Percentiles rank a stretch among this genome's conserved stretches.
Evolutionary conservation across 2,888 invertebrate genomes (phyloP).

Genomic region (Antheraea yamamai): DNA sequence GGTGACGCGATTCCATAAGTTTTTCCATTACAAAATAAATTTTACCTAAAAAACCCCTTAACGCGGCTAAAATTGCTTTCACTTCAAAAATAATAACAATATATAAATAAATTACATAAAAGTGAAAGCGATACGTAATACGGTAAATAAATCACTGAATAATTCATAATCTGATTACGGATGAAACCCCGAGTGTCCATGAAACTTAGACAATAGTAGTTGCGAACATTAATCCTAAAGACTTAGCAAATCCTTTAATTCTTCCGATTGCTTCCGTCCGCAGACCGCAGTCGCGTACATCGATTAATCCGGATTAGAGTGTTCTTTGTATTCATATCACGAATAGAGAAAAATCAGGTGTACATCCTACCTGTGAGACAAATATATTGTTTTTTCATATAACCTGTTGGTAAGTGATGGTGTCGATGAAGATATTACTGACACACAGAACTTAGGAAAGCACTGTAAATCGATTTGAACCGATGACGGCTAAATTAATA

Average conservation of each 20-base stretch:
- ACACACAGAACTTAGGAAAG: too few species aligned
- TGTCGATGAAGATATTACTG: too few species aligned
- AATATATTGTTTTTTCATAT: background rate
- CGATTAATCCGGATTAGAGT: slow-evolving; percentile 66
- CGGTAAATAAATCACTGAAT: slow-evolving; percentile 8
- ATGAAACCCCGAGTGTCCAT: slow-evolving; percentile 14
- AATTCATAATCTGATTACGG: slow-evolving; percentile 19
- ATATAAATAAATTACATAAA: background rate
- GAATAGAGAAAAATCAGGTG: slow-evolving; percentile 9
- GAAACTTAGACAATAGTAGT: slow-evolving; percentile 41
- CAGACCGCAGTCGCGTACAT: slow-evolving; percentile 40
- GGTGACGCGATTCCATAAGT: too few species aligned
- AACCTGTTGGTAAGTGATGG: too few species aligned
- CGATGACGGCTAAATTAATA: too few species aligned
- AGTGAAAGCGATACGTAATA: background rate
- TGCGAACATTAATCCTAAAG: slow-evolving; percentile 51
- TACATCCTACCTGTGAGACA: background rate
- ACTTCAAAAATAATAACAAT: background rate
- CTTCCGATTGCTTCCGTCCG: slow-evolving; percentile 49
- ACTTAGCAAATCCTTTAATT: slow-evolving; percentile 67
- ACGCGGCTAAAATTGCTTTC: too few species aligned
- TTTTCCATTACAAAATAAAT: too few species aligned
- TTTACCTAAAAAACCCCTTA: too few species aligned
- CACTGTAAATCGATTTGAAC: too few species aligned
- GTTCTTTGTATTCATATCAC: slow-evolving; percentile 44